phyloP scores from a whole-genome alignment of 2,797 vertebrate species.

The Scarus forsteni region DNA sequence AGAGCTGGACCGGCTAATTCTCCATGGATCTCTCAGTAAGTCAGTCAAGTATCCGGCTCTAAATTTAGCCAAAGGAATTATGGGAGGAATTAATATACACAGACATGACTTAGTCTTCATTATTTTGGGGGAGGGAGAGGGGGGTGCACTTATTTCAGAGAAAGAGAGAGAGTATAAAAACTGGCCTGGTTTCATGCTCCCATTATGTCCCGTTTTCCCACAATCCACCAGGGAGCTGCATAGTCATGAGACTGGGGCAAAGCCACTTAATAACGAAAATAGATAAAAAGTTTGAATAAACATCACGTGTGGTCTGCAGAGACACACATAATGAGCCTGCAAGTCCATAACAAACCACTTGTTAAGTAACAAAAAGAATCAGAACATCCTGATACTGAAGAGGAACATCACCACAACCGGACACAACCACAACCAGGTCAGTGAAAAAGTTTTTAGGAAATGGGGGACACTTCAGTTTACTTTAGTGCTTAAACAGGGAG shows the following conservation, averaged over 20 bases:
- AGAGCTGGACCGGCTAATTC: constrained; percentile 37
- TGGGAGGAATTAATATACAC: constrained; percentile 65
- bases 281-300: constrained; percentile 22
- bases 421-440: too few relatives aligned
- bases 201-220: constrained; percentile 63
- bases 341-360: background rate
- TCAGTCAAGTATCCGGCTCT: constrained; percentile 56
- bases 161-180: constrained; percentile 38
- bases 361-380: background rate
- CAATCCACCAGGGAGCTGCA: constrained; percentile 44
- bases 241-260: constrained; percentile 16
- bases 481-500: too few relatives aligned
- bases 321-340: background rate
- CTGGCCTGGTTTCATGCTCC: constrained; percentile 65
- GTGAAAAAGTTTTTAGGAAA: too few relatives aligned
- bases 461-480: too few relatives aligned
- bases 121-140: constrained; percentile 55
- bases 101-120: constrained; percentile 70
- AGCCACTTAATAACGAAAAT: constrained; percentile 14
- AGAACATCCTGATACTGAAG: too few relatives aligned
- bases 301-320: background rate
- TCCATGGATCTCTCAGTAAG: constrained; percentile 45
- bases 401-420: too few relatives aligned
- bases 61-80: constrained; percentile 70
- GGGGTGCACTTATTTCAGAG: constrained; percentile 29